Evolutionary conservation across 1,140 invertebrate species (phyloP).

Genomic region (Brachionus plicatilis): DNA sequence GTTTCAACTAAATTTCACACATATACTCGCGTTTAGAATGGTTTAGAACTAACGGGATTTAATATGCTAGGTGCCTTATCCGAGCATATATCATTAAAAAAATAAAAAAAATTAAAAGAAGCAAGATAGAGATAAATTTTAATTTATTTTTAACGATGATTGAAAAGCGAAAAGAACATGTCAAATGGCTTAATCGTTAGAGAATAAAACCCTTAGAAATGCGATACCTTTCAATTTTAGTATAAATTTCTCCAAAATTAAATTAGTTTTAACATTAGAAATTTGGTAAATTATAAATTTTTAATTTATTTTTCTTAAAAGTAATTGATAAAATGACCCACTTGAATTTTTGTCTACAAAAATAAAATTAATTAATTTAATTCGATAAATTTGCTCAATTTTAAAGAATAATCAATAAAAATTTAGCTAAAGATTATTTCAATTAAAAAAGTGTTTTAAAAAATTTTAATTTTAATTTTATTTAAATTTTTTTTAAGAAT

Average conservation of each 20-base stretch:
- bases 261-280: neutral
- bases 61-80: neutral
- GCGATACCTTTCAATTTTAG: neutral
- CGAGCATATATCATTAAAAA: neutral
- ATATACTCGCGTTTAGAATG: neutral
- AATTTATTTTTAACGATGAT: neutral
- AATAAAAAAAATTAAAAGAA: neutral
- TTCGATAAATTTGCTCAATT: neutral
- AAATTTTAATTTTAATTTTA: no score
- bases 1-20: neutral
- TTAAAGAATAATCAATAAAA: no score
- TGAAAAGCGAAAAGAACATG: neutral
- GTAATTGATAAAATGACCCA: neutral
- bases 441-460: no score
- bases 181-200: neutral
- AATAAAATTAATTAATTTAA: neutral
- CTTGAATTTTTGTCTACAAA: neutral
- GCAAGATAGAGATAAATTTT: neutral
- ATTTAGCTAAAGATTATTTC: no score
- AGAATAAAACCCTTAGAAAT: neutral
- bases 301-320: neutral
- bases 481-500: no score
- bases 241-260: neutral
- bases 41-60: neutral
- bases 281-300: neutral